Base-by-base conservation (phyloP, 1,140 invertebrate genomes). In the Zeugodacus cucurbitae region DNA sequence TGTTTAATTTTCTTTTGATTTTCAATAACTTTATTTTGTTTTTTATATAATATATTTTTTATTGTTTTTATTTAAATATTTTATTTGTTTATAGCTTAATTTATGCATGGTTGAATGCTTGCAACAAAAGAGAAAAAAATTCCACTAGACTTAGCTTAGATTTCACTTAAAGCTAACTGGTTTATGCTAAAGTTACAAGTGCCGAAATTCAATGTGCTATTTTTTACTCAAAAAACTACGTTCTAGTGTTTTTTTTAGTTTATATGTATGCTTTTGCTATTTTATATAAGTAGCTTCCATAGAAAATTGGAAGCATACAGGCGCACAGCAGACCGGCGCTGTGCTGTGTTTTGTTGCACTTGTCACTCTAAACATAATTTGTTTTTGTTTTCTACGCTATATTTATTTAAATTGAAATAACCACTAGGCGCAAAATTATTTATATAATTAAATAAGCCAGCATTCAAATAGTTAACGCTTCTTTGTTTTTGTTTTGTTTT, bases 51-150 rank as follows among this genome's bases (percentile, higher is more conserved):
- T 74, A n/a, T 70, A 70, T 82, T 1, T 37, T 22, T 82, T 82
- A 54, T 82, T 82, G 74, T 48, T 48, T 82, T 82, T 82, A 82
- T 82, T 82, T 82, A 82, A 82, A 48, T 82, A 82, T 48, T 48
- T 74, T 82, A 48, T 82, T 82, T 48, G 22, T 82, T 48, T 48
- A 41, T 48, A 82, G 37, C 37, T 82, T 14, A 29, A 82, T 62
- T 62, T 82, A 82, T 54, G 26, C 3, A 82, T 41, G 22, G 37
- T 54, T 37, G n/a, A 44, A 82, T 48, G 74, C n/a, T 82, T 82
- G 74, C 74, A 82, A 82, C 37, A 82, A 48, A 82, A 48, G 26
- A 82, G n/a, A 48, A 44, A 82, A 26, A 82, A 82, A 17, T 54
- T 82, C 48, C 26, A 48, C 74, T 82, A 82, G 37, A 26, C 74